Conservation (phyloP, 2,113 vertebrate species). For the Parus major region DNA sequence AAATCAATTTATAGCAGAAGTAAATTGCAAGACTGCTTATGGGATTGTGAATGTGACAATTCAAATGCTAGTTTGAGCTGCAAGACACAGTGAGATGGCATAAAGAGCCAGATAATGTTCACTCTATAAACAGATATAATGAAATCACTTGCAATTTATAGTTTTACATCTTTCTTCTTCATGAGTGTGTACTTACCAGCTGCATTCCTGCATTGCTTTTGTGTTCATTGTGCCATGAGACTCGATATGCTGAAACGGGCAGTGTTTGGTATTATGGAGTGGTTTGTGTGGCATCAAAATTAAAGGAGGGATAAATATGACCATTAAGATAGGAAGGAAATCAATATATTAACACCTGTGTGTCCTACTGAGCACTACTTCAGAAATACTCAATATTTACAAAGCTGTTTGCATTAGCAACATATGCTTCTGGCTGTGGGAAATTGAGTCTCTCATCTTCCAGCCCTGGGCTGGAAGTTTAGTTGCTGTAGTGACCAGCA, state of each 20-base stretch:
- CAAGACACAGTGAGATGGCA: background rate
- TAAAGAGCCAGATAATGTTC: background rate
- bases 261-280: background rate
- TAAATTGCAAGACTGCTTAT: background rate
- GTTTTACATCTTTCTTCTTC: background rate
- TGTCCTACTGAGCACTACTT: background rate
- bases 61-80: background rate
- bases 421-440: background rate
- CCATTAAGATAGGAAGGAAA: background rate
- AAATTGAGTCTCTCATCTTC: background rate
- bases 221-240: background rate
- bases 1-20: background rate
- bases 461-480: background rate
- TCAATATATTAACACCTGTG: background rate
- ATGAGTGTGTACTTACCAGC: background rate
- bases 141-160: background rate
- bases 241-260: background rate
- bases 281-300: background rate
- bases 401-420: background rate
- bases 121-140: background rate
- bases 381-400: background rate
- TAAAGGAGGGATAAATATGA: background rate
- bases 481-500: background rate
- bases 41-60: background rate
- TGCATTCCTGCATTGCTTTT: background rate